Percentiles rank a stretch among this genome's conserved stretches.
These are phyloP conservation scores for Polypedilum pembai DNA, from an alignment of 1,140 invertebrate species.

Conservation along the genomic window DNA sequence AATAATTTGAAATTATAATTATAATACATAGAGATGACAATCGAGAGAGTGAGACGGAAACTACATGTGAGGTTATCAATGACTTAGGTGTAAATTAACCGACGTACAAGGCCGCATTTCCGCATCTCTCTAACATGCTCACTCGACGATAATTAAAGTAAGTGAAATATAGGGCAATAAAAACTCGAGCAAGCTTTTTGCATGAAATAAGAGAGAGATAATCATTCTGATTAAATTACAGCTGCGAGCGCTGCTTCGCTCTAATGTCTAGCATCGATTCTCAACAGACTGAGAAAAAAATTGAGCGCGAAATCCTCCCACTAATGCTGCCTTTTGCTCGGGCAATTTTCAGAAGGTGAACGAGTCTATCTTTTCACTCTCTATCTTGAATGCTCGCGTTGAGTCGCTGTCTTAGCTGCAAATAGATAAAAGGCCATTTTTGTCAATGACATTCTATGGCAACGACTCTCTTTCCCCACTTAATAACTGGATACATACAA, in stretches of 20 bases:
- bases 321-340: neutral
- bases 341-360: neutral
- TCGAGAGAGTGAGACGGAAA: neutral
- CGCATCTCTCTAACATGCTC: neutral
- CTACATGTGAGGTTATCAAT: neutral
- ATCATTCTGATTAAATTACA: conserved; percentile 16
- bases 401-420: too few relatives aligned
- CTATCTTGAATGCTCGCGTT: too few relatives aligned
- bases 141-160: neutral
- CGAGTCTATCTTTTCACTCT: conserved; percentile 1
- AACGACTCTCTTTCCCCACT: too few relatives aligned
- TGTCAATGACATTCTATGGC: conserved; percentile 22
- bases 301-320: conserved; percentile 19
- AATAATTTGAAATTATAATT: conserved; percentile 27
- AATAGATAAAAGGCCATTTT: neutral
- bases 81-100: too few relatives aligned
- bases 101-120: too few relatives aligned
- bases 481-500: too few relatives aligned
- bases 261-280: conserved; percentile 5
- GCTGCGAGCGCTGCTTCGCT: neutral
- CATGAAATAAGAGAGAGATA: neutral
- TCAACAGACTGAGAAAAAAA: neutral
- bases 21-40: conserved; percentile 22
- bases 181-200: neutral
- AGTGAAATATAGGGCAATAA: conserved; percentile 18